Percentiles rank a stretch among this genome's conserved stretches.
These are phyloP conservation scores for Turritopsis dohrnii DNA, from an alignment of 30 jellyfish, hydroid and myxozoan species.

Conservation along the genomic window DNA sequence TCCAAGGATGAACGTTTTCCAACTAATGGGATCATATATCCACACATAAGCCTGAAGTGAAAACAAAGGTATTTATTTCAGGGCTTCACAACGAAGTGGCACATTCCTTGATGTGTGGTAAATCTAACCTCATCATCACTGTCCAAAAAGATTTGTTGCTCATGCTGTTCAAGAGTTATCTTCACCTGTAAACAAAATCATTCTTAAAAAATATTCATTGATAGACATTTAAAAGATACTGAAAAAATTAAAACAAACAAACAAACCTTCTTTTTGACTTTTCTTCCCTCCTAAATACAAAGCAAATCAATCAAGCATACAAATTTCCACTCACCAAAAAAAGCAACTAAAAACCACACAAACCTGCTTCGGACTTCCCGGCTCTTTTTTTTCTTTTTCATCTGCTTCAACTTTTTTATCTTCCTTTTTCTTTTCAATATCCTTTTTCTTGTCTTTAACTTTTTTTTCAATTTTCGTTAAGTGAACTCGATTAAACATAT, in stretches of 20 bases:
- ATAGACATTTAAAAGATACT: background rate
- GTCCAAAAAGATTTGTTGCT: constrained; percentile 59
- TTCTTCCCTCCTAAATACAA: constrained; percentile 30
- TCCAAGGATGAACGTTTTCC: constrained; percentile 73
- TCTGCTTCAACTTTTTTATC: constrained; percentile 37
- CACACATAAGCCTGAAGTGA: constrained; percentile 61
- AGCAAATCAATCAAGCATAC: background rate
- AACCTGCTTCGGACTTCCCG: constrained; percentile 27
- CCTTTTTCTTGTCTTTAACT: constrained; percentile 48
- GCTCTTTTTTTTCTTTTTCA: constrained; percentile 19
- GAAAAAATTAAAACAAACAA: no score
- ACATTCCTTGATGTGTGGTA: no score
- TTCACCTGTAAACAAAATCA: constrained; percentile 49
- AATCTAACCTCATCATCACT: constrained; percentile 86
- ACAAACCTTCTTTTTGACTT: constrained; percentile 33
- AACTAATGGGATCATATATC: constrained; percentile 94
- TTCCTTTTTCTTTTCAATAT: constrained; percentile 31
- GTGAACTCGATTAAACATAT: constrained; percentile 67
- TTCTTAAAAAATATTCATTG: background rate
- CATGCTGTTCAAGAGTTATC: constrained; percentile 77
- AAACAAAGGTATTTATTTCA: background rate
- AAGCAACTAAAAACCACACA: background rate
- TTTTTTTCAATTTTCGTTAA: constrained; percentile 61
- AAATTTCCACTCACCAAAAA: background rate
- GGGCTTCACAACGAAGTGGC: background rate